Percentiles rank a stretch among this genome's conserved stretches.
These are phyloP conservation scores for Lasius fuliginosus DNA, from an alignment of 2,888 invertebrate genomes.

Conservation along the genomic window DNA sequence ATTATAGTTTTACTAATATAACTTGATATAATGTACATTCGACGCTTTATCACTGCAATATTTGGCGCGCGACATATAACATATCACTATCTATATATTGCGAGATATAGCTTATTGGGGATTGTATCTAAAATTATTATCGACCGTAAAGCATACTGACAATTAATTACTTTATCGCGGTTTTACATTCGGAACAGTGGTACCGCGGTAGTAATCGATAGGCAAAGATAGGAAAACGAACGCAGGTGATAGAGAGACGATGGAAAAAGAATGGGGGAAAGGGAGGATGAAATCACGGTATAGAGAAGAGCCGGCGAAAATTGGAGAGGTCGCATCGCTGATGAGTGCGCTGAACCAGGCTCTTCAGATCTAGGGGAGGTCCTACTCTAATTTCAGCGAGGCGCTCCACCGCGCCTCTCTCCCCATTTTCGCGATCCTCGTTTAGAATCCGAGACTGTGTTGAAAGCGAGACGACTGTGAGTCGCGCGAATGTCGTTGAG, in stretches of 20 bases:
- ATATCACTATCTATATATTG: slow-evolving; percentile 16
- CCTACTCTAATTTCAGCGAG: slow-evolving; percentile 69
- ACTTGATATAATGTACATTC: slow-evolving; percentile 5
- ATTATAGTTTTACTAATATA: slow-evolving; percentile 8
- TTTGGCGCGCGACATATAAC: slow-evolving; percentile 30
- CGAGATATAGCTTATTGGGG: slow-evolving; percentile 17
- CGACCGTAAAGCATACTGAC: not conserved
- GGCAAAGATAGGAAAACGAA: slow-evolving; percentile 61
- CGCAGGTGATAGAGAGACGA: slow-evolving; percentile 58
- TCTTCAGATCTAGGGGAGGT: slow-evolving; percentile 44
- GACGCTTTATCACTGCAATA: slow-evolving; percentile 31
- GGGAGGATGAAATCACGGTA: slow-evolving; percentile 50
- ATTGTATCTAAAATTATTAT: not conserved
- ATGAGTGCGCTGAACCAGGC: slow-evolving; percentile 52
- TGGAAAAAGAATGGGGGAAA: slow-evolving; percentile 16
- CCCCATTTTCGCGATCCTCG: slow-evolving; percentile 60
- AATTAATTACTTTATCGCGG: slow-evolving; percentile 58
- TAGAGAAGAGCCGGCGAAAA: slow-evolving; percentile 52
- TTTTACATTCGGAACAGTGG: slow-evolving; percentile 48
- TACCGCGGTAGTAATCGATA: slow-evolving; percentile 57
- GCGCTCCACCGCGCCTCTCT: slow-evolving; percentile 46
- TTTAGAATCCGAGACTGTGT: slow-evolving; percentile 40
- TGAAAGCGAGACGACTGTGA: slow-evolving; percentile 29
- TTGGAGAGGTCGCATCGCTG: slow-evolving; percentile 55
- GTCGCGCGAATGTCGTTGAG: slow-evolving; percentile 30